A percentile compares a stretch with the other conserved stretches of the same genome.
Conservation (phyloP, 1,140 invertebrate species). For the Berghia stephanieae region DNA sequence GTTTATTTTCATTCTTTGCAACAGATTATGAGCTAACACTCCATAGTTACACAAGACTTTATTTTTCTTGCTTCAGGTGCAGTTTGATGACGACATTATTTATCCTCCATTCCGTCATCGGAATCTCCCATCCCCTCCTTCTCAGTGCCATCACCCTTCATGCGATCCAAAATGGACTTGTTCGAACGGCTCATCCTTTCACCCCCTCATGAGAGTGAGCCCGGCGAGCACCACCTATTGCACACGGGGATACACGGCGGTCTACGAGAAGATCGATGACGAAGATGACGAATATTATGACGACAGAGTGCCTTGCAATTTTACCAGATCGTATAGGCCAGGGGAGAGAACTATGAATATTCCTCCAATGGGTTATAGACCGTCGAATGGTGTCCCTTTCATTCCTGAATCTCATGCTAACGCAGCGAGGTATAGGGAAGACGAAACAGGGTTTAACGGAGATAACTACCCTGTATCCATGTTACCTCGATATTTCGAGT, state of each 20-base stretch:
- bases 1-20: too few relatives aligned
- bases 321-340: not conserved
- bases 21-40: too few relatives aligned
- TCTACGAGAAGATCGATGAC: conserved; percentile 31
- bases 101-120: conserved; percentile 23
- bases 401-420: not conserved
- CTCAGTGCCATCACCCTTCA: conserved; percentile 16
- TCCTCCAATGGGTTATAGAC: not conserved
- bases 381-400: not conserved
- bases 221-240: not conserved
- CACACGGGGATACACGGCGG: conserved; percentile 20
- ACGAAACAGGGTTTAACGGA: conserved; percentile 23
- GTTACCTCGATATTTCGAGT: conserved; percentile 15
- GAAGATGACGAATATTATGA: not conserved
- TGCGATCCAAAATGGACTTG: conserved; percentile 26
- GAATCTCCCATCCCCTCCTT: conserved; percentile 18
- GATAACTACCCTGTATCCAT: not conserved
- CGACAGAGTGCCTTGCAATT: not conserved
- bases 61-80: conserved; percentile 18
- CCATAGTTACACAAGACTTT: too few relatives aligned
- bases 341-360: not conserved
- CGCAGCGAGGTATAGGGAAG: not conserved
- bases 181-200: conserved; percentile 12
- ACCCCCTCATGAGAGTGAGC: conserved; percentile 4
- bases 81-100: conserved; percentile 19